Evolutionary conservation across 2,113 vertebrate species (phyloP).

Genomic region (Sinocyclocheilus rhinocerous): DNA sequence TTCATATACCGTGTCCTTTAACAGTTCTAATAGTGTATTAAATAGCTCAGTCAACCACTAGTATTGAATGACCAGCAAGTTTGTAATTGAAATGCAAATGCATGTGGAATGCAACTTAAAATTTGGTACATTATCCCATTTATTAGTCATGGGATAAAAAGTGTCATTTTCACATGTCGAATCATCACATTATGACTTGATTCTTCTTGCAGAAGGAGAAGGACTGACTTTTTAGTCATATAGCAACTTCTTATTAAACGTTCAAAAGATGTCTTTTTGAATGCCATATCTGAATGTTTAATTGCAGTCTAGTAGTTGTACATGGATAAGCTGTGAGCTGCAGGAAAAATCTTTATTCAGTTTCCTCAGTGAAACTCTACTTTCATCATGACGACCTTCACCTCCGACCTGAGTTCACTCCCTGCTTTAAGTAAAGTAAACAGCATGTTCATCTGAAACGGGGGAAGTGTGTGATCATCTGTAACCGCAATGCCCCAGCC

Average conservation of each 20-base stretch:
- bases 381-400: slow-evolving; percentile 27
- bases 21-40: not conserved
- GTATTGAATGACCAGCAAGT: not conserved
- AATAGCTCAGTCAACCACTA: not conserved
- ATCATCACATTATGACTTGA: not conserved
- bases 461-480: slow-evolving; percentile 49
- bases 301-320: not conserved
- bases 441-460: slow-evolving; percentile 40
- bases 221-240: not conserved
- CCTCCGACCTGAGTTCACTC: not conserved
- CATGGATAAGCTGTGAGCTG: slow-evolving; percentile 28
- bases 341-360: slow-evolving; percentile 30
- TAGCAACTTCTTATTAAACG: not conserved
- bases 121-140: not conserved
- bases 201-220: not conserved
- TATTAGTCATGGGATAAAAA: not conserved
- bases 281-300: not conserved
- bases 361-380: slow-evolving; percentile 6
- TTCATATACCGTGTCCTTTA: not conserved
- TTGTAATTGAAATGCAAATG: not conserved
- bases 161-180: not conserved
- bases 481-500: slow-evolving; percentile 40
- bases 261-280: not conserved
- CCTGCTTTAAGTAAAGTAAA: slow-evolving; percentile 52
- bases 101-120: not conserved